A percentile compares a stretch with the other conserved stretches of the same genome.
phyloP scores from a whole-genome alignment of 2,888 invertebrate genomes.

The Prosopocoilus inquinatus region DNA sequence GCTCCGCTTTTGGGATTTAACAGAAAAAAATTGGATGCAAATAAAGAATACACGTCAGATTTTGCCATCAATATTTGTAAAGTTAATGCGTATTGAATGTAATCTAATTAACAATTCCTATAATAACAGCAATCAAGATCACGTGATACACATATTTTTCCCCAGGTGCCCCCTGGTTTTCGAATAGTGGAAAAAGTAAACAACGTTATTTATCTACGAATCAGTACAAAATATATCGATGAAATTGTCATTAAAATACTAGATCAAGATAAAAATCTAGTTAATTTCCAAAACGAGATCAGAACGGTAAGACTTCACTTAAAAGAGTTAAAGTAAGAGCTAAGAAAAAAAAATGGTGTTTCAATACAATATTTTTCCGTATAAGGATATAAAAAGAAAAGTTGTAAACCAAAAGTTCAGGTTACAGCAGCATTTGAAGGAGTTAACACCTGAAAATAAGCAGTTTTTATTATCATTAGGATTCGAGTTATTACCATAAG shows the following conservation, averaged over 20 bases:
- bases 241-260: slow-evolving; percentile 34
- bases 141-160: too few species aligned
- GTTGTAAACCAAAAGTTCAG: not conserved
- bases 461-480: not conserved
- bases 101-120: slow-evolving; percentile 10
- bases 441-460: not conserved
- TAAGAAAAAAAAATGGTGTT: slow-evolving; percentile 3
- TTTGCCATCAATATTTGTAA: slow-evolving; percentile 5
- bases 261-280: slow-evolving; percentile 36
- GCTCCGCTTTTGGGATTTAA: not conserved
- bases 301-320: slow-evolving; percentile 32
- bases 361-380: too few species aligned
- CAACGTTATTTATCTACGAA: slow-evolving; percentile 43
- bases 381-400: not conserved
- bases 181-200: too few species aligned
- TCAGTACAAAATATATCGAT: slow-evolving; percentile 31
- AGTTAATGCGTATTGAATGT: slow-evolving; percentile 5
- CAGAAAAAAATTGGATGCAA: not conserved
- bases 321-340: slow-evolving; percentile 6
- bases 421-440: too few species aligned
- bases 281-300: slow-evolving; percentile 39
- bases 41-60: not conserved
- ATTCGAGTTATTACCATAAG: not conserved
- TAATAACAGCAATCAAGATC: slow-evolving; percentile 5
- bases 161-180: too few species aligned